Conservation (phyloP, 1,140 invertebrate genomes). For the Aphidius ervi region DNA sequence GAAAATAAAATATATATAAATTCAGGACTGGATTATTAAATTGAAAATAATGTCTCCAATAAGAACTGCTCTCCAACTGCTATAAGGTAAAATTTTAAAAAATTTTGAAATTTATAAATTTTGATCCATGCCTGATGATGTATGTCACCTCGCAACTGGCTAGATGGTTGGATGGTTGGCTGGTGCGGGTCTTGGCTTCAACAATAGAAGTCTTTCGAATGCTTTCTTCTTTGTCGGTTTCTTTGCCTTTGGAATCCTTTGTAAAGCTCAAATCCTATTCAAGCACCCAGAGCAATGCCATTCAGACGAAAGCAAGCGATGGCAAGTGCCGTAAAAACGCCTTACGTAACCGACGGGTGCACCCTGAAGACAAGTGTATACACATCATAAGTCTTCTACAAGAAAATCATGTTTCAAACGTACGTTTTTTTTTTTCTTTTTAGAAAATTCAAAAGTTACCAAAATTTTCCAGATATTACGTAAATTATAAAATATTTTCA, state of each 20-base stretch:
- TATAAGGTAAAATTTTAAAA: not conserved
- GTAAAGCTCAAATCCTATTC: conserved; percentile 36
- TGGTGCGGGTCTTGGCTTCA: conserved; percentile 28
- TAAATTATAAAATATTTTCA: too few relatives aligned
- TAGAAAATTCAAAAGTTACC: not conserved
- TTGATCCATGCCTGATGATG: conserved; percentile 31
- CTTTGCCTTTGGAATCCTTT: conserved; percentile 39
- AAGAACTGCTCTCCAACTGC: not conserved
- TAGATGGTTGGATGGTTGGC: too few relatives aligned
- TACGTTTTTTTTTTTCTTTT: not conserved
- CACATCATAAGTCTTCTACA: not conserved
- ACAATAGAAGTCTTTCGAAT: conserved; percentile 40
- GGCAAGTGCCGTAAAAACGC: conserved; percentile 47
- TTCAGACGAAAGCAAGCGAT: conserved; percentile 20
- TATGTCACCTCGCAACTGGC: conserved; percentile 35
- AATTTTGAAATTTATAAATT: not conserved
- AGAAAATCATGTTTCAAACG: not conserved
- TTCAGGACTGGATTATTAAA: conserved; percentile 15
- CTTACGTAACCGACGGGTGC: conserved; percentile 42
- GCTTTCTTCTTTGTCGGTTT: conserved; percentile 44
- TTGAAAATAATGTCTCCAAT: conserved; percentile 23
- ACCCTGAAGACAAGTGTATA: conserved; percentile 13
- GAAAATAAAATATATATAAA: conserved; percentile 21
- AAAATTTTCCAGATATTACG: too few relatives aligned
- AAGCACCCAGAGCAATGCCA: conserved; percentile 29